A percentile compares a stretch with the other conserved stretches of the same genome.
These are phyloP conservation scores for Scophthalmus maximus DNA, from an alignment of 2,113 vertebrate species.

Conservation along the genomic window DNA sequence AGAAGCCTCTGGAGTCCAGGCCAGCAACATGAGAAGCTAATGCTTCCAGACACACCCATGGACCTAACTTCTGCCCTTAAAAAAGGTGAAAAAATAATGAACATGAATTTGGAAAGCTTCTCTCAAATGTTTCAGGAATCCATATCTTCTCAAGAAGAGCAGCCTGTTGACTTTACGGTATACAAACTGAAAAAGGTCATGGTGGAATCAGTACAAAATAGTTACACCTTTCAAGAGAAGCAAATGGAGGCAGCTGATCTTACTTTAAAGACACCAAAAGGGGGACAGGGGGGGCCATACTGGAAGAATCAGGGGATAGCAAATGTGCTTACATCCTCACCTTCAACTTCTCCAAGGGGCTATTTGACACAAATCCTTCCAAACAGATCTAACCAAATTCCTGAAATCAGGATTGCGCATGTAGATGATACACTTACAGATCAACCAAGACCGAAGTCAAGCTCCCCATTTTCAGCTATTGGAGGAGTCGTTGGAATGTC, in stretches of 20 bases:
- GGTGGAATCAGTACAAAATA: slow-evolving; percentile 79
- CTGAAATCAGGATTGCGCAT: slow-evolving; percentile 77
- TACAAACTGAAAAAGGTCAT: slow-evolving; percentile 89
- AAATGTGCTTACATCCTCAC: slow-evolving; percentile 40
- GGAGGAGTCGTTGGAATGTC: slow-evolving; percentile 76
- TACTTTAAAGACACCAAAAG: slow-evolving; percentile 66
- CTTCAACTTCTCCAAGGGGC: slow-evolving; percentile 53
- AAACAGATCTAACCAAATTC: slow-evolving; percentile 56
- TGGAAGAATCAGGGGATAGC: slow-evolving; percentile 76
- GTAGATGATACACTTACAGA: slow-evolving; percentile 65
- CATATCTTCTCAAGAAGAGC: slow-evolving; percentile 83
- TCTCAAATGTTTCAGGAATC: slow-evolving; percentile 93
- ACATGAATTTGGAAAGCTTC: slow-evolving; percentile 90
- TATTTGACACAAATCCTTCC: slow-evolving; percentile 58
- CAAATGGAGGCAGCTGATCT: slow-evolving; percentile 83
- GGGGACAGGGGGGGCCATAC: slow-evolving; percentile 74
- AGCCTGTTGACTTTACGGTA: slow-evolving; percentile 89
- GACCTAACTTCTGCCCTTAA: slow-evolving; percentile 89
- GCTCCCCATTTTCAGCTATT: slow-evolving; percentile 79
- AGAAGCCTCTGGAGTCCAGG: slow-evolving; percentile 81
- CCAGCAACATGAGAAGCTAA: slow-evolving; percentile 75
- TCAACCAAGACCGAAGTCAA: slow-evolving; percentile 76
- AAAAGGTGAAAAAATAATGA: slow-evolving; percentile 89
- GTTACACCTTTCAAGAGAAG: slow-evolving; percentile 68
- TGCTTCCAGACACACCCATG: slow-evolving; percentile 81